phyloP scores from a whole-genome alignment of 1,140 invertebrate species.

The Berghia stephanieae region DNA sequence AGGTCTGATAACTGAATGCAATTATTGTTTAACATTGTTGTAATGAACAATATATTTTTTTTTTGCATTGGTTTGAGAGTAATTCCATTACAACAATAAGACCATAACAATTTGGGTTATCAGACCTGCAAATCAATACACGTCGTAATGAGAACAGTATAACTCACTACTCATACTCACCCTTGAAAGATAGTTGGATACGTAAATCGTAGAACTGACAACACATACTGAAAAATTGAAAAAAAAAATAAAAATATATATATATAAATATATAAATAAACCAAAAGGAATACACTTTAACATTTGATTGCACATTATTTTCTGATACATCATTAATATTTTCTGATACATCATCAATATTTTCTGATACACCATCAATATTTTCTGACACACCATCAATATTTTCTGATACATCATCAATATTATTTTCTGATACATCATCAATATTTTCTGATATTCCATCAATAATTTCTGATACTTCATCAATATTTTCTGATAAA shows the following conservation, averaged over 20 bases:
- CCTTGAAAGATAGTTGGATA: constrained; percentile 69
- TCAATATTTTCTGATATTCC: neutral
- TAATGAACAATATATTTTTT: too few species aligned
- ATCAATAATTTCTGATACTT: too few species aligned
- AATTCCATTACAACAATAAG: too few species aligned
- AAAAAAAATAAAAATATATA: constrained; percentile 11
- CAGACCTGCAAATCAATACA: too few species aligned
- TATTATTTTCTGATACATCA: neutral
- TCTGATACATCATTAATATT: neutral
- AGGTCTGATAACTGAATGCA: too few species aligned
- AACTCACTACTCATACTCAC: too few species aligned
- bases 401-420: neutral
- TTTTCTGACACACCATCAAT: too few species aligned
- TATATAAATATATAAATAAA: neutral
- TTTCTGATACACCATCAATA: neutral
- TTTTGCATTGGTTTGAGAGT: too few species aligned
- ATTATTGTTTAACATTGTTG: too few species aligned
- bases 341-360: neutral
- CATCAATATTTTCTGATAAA: too few species aligned
- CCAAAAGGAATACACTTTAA: neutral
- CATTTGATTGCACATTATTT: neutral
- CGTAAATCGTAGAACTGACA: constrained; percentile 66
- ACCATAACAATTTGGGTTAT: too few species aligned
- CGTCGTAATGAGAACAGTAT: too few species aligned
- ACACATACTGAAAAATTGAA: constrained; percentile 62